Percentiles rank a stretch among this genome's conserved stretches.
These are phyloP conservation scores for Tonatia bakeri DNA, from an alignment of 2,113 vertebrate genomes.

Conservation along the genomic window DNA sequence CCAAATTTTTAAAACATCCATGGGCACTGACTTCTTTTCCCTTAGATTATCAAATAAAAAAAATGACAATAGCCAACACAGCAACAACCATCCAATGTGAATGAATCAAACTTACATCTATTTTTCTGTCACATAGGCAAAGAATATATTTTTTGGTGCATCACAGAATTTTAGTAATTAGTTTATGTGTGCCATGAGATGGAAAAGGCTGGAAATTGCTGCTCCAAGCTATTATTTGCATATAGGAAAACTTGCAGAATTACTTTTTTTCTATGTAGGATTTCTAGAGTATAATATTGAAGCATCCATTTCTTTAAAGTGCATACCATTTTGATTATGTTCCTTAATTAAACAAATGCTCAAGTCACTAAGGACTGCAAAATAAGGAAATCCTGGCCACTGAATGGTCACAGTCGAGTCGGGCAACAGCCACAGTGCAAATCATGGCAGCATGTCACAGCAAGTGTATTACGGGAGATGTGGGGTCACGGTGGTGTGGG, in stretches of 20 bases:
- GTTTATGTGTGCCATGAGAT: background rate
- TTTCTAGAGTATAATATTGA: slow-evolving; percentile 3
- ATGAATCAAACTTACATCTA: background rate
- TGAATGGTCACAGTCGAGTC: background rate
- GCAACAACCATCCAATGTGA: background rate
- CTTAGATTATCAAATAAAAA: no score
- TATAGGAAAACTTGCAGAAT: background rate
- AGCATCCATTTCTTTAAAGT: background rate
- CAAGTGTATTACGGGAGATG: background rate
- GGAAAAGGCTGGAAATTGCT: background rate
- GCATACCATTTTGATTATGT: background rate
- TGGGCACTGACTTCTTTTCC: no score
- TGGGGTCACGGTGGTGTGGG: background rate
- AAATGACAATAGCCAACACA: background rate
- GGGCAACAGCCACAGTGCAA: background rate
- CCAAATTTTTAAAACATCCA: no score
- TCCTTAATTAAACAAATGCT: background rate
- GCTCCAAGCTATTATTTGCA: background rate
- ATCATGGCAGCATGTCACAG: background rate
- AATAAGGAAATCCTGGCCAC: background rate
- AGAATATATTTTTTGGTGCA: background rate
- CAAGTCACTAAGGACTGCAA: background rate
- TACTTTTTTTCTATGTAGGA: background rate
- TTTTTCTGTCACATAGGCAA: background rate
- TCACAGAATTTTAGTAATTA: background rate